phyloP scores from a whole-genome alignment of 2,113 vertebrate genomes.

The Todiramphus chloris region DNA sequence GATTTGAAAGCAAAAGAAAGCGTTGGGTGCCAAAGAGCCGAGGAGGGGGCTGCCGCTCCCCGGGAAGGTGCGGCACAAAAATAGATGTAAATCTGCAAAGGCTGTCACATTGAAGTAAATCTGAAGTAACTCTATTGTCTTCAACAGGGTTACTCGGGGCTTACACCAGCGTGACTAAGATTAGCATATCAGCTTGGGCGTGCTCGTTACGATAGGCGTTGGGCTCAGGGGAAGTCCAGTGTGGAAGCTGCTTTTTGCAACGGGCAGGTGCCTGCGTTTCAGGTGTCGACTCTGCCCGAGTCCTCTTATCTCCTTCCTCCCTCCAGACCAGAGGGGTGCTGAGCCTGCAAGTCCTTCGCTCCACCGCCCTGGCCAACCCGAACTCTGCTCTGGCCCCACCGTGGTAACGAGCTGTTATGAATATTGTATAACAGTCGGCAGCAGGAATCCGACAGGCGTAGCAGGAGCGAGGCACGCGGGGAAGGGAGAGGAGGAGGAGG shows the following conservation, averaged over 20 bases:
- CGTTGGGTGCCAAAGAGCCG: not conserved
- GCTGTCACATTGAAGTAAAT: slow-evolving; percentile 37
- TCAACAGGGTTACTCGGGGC: not conserved
- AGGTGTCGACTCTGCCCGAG: not conserved
- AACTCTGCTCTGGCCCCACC: slow-evolving; percentile 8
- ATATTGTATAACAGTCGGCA: slow-evolving; percentile 14
- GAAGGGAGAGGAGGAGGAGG: not conserved
- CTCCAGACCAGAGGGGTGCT: not conserved
- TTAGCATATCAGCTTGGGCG: slow-evolving; percentile 9
- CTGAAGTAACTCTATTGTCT: slow-evolving; percentile 51
- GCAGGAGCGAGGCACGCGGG: not conserved
- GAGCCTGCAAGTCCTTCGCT: slow-evolving; percentile 4
- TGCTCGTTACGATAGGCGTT: not conserved
- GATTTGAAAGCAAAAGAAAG: slow-evolving; percentile 33
- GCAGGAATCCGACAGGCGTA: not conserved
- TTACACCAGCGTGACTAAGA: slow-evolving; percentile 43
- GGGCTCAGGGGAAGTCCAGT: accelerated
- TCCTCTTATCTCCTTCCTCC: not conserved
- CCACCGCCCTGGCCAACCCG: not conserved
- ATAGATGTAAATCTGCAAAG: slow-evolving; percentile 26
- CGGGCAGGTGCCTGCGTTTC: not conserved
- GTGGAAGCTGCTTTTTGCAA: not conserved
- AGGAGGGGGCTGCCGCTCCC: not conserved
- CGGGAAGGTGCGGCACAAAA: not conserved
- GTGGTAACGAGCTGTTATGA: not conserved